These are phyloP conservation scores for Acromyrmex heyeri DNA, from an alignment of 1,140 invertebrate species.

Conservation along the genomic window DNA sequence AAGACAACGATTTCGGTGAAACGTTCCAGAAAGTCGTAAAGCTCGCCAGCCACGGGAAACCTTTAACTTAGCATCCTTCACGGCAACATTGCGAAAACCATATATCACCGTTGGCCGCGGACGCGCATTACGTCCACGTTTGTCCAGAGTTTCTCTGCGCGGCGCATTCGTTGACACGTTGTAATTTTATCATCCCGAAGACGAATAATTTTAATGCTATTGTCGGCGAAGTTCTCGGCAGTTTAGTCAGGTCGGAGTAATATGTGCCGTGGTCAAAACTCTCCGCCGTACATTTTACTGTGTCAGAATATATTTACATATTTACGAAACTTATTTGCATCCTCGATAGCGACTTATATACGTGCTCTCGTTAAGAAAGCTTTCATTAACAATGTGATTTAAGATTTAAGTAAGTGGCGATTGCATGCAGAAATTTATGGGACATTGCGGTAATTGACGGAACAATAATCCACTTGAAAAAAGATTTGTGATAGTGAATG, in stretches of 20 bases:
- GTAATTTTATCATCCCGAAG: slow-evolving; percentile 54
- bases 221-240: slow-evolving; percentile 19
- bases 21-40: slow-evolving; percentile 56
- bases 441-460: slow-evolving; percentile 25
- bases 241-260: not conserved
- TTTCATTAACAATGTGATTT: slow-evolving; percentile 28
- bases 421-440: not conserved
- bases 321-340: slow-evolving; percentile 55
- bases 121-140: slow-evolving; percentile 39
- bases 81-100: slow-evolving; percentile 41
- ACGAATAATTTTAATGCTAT: slow-evolving; percentile 58
- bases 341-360: slow-evolving; percentile 29
- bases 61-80: slow-evolving; percentile 43
- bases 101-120: slow-evolving; percentile 43
- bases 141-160: slow-evolving; percentile 32
- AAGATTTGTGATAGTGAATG: slow-evolving; percentile 12
- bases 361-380: slow-evolving; percentile 25
- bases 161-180: slow-evolving; percentile 16
- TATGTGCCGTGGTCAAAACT: slow-evolving; percentile 40
- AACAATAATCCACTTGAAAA: slow-evolving; percentile 14
- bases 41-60: slow-evolving; percentile 32
- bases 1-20: slow-evolving; percentile 43
- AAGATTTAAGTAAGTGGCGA: not conserved
- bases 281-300: slow-evolving; percentile 4
- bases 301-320: slow-evolving; percentile 58